A percentile compares a stretch with the other conserved stretches of the same genome.
Conservation (phyloP, 1,140 invertebrate species). For the Tetraneura akinire region DNA sequence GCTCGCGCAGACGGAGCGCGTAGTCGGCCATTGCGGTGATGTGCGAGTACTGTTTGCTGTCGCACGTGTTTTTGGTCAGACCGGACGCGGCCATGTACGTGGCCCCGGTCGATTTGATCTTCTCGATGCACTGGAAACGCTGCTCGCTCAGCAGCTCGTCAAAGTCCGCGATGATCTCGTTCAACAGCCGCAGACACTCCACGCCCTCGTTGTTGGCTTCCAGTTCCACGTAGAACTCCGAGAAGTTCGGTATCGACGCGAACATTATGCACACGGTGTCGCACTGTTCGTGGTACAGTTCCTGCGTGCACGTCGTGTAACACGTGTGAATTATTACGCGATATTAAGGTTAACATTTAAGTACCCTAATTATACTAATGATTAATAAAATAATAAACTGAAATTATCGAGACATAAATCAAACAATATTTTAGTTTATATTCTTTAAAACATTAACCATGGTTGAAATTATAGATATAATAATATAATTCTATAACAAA, state of each 20-base stretch:
- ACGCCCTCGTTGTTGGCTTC: conserved; percentile 94
- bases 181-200: conserved; percentile 88
- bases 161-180: conserved; percentile 97
- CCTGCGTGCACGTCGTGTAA: conserved; percentile 69
- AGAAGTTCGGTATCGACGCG: conserved; percentile 95
- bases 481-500: no score
- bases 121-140: conserved; percentile 88
- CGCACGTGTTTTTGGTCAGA: conserved; percentile 75
- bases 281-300: conserved; percentile 94
- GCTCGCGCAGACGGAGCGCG: conserved; percentile 80
- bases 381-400: no score
- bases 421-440: no score
- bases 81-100: conserved; percentile 97
- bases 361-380: no score
- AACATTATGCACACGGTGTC: conserved; percentile 94
- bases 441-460: no score
- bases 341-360: no score
- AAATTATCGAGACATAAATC: no score
- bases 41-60: conserved; percentile 75
- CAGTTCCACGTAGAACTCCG: conserved; percentile 93
- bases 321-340: no score
- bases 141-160: conserved; percentile 87
- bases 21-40: conserved; percentile 90
- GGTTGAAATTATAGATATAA: no score
- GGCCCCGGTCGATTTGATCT: conserved; percentile 95